phyloP scores from a whole-genome alignment of 2,797 vertebrate species.

The Pangasius macronema region DNA sequence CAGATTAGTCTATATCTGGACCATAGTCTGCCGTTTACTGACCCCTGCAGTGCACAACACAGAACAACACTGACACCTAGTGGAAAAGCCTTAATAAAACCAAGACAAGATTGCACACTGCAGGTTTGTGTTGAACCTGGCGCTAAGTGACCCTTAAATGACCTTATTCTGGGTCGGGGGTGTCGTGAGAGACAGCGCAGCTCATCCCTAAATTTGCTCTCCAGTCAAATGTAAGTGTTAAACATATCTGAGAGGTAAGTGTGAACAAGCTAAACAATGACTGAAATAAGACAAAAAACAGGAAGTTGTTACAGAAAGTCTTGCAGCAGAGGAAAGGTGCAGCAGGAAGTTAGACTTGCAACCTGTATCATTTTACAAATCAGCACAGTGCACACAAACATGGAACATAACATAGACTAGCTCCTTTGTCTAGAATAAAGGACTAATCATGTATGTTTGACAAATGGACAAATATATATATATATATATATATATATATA shows the following conservation, averaged over 20 bases:
- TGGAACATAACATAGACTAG: not conserved
- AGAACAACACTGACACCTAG: not conserved
- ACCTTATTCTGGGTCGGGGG: constrained; percentile 33
- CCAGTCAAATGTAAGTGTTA: not conserved
- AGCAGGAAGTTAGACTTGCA: not conserved
- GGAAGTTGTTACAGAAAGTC: not conserved
- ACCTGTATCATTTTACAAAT: not conserved
- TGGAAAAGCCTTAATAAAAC: not conserved
- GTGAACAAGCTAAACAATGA: not conserved
- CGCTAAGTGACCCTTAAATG: constrained; percentile 34
- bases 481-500: not conserved
- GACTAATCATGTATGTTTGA: not conserved
- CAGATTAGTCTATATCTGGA: not conserved
- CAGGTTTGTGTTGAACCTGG: not conserved
- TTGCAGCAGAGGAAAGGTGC: not conserved
- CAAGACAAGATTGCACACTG: not conserved
- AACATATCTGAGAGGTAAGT: not conserved
- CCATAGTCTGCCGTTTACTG: not conserved
- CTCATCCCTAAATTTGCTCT: not conserved
- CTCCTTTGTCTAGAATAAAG: not conserved
- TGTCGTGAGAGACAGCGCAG: not conserved
- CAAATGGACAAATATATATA: not conserved
- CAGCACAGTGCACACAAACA: too few species aligned
- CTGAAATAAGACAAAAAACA: not conserved
- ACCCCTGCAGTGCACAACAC: not conserved